Conservation (phyloP, 1,140 invertebrate genomes). For the Microvelia longipes region DNA sequence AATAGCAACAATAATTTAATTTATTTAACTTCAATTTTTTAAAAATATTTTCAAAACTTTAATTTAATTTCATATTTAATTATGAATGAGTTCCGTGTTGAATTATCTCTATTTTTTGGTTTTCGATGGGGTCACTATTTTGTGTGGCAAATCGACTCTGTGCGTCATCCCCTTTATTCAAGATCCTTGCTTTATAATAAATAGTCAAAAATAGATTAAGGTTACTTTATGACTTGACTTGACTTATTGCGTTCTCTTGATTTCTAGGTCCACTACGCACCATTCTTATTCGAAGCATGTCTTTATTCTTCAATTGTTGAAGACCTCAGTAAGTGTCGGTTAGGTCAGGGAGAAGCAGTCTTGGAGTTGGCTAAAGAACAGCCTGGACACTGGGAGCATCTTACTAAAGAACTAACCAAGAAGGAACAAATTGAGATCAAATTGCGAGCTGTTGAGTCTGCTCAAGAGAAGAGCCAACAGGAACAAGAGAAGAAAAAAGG, state of each 20-base stretch:
- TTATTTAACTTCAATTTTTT: too few relatives aligned
- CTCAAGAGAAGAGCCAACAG: conserved; percentile 35
- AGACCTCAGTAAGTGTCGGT: conserved; percentile 38
- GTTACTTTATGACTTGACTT: background rate
- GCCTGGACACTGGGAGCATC: conserved; percentile 36
- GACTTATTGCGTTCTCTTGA: background rate
- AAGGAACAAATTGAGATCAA: conserved; percentile 37
- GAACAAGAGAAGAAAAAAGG: conserved; percentile 34
- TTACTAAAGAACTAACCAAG: conserved; percentile 35
- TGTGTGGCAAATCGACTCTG: too few relatives aligned
- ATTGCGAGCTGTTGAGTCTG: conserved; percentile 34
- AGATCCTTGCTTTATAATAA: background rate
- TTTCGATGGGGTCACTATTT: background rate
- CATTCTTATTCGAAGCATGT: conserved; percentile 50
- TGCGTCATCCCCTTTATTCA: background rate
- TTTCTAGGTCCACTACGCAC: conserved; percentile 40
- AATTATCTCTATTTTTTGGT: background rate
- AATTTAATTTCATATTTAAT: too few relatives aligned
- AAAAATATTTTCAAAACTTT: too few relatives aligned
- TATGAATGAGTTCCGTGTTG: too few relatives aligned
- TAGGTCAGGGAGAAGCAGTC: conserved; percentile 37
- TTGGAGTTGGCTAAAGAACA: conserved; percentile 43
- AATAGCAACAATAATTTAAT: too few relatives aligned
- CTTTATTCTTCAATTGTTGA: conserved; percentile 38
- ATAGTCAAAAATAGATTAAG: too few relatives aligned